Conservation (phyloP, 2,888 invertebrate species). For the Venusia cambrica region DNA sequence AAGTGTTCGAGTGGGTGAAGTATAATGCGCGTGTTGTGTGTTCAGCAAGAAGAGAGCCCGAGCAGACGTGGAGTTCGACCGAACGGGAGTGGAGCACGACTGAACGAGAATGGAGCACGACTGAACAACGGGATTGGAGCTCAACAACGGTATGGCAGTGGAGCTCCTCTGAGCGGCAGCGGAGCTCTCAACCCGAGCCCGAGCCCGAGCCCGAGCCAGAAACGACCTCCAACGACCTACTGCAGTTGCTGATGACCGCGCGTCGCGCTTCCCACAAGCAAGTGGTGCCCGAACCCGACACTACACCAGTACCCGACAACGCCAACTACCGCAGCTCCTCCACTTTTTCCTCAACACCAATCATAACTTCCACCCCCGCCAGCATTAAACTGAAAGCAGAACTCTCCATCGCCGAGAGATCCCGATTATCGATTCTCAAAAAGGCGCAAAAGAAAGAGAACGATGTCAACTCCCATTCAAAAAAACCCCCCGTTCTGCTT, state of each 20-base stretch:
- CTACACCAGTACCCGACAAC: no score
- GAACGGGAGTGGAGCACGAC: no score
- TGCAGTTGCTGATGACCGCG: constrained; percentile 13
- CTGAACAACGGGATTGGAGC: no score
- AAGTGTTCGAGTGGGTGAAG: no score
- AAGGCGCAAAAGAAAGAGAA: constrained; percentile 58
- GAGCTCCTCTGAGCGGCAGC: no score
- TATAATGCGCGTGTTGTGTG: no score
- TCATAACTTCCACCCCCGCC: constrained; percentile 8
- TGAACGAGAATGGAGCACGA: no score
- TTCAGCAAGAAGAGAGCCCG: no score
- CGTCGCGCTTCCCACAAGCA: constrained; percentile 14
- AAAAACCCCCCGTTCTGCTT: constrained; percentile 62
- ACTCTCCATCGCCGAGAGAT: constrained; percentile 59
- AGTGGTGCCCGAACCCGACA: constrained; percentile 20
- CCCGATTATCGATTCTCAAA: constrained; percentile 61
- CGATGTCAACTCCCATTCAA: constrained; percentile 32
- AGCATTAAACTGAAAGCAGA: no score
- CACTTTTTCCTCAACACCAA: constrained; percentile 3
- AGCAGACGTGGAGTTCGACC: no score
- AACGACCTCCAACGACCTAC: constrained; percentile 2
- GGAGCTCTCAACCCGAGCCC: constrained; percentile 51
- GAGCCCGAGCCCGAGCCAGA: not conserved
- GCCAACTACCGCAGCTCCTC: constrained; percentile 1
- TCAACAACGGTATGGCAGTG: no score